Evolutionary conservation across 2,797 vertebrate species (phyloP), one percentile per base, ranked within the genome.

Genomic region (Phalloptychus januarius): DNA sequence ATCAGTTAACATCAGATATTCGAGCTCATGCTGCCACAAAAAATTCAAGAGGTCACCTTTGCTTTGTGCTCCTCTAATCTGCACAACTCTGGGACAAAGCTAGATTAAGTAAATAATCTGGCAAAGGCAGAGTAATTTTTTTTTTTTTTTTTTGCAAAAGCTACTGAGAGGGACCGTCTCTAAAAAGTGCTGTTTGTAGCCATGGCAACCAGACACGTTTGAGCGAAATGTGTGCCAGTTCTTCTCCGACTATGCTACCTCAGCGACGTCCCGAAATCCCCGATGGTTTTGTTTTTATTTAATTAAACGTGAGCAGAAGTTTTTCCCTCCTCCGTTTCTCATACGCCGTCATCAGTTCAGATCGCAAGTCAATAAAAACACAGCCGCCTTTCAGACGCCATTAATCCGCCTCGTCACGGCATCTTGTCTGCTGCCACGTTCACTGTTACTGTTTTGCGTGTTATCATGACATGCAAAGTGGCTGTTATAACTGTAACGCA

Each of bases 161-260:
- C 81, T 65, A 83, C 88, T 87, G 70, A 87, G 82, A 81, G 44
- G 70, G 72, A 85, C 76, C 71, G 52, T 16, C 77, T 87, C 73
- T 73, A 12, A 87, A 86, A 88, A 87, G 78, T 90, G 78, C 80
- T 74, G 81, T 84, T 80, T 61, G 91, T 94, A 84, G 89, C 94
- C 91, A 94, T 94, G 88, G 88, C 84, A 94, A 95, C 93, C 86
- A 80, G 89, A 91, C 86, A 90, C 87, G 78, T 86, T 72, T 89
- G 88, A 80, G 88, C 86, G 85, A 75, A 84, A 74, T 85, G 80
- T 76, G 78, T 85, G 71, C 79, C 76, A 77, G 40, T 81, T 83
- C 71, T 79, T 72, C 74, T 72, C 71, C 63, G 28, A 63, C 75
- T 85, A 0, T 67, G 76, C 72, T 79, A 79, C 46, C n/a, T 84